Evolutionary conservation across 1,140 invertebrate genomes (phyloP).

Genomic region (Bombus confusus): DNA sequence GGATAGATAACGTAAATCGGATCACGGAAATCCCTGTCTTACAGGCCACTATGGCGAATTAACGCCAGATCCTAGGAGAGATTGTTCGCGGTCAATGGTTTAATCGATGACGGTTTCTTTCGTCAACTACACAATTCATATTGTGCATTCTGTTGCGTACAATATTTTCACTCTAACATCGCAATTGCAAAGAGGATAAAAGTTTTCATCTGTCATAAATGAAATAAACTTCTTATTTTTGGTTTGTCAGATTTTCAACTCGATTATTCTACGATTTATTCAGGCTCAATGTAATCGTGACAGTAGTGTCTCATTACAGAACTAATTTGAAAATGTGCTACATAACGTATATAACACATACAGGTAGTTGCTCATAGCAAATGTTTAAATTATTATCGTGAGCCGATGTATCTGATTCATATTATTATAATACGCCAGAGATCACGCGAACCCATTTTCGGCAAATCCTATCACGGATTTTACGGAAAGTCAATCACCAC

Average conservation of each 20-base stretch:
- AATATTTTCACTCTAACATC: not conserved
- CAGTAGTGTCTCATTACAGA: no score
- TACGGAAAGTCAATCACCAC: conserved; percentile 1
- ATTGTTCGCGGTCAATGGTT: conserved; percentile 48
- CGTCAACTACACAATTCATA: not conserved
- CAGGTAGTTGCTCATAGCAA: not conserved
- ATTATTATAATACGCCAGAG: not conserved
- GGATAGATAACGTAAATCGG: conserved; percentile 61
- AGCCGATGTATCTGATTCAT: not conserved
- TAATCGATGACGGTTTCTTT: not conserved
- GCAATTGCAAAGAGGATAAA: not conserved
- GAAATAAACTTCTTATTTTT: no score
- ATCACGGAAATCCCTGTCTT: conserved; percentile 60
- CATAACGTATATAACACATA: not conserved
- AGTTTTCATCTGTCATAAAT: not conserved
- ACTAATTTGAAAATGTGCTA: not conserved
- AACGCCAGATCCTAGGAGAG: conserved; percentile 38
- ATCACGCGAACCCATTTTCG: no score
- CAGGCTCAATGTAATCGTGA: no score
- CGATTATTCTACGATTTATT: no score
- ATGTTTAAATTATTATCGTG: not conserved
- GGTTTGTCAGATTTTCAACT: no score
- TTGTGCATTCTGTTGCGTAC: not conserved
- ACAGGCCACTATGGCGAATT: conserved; percentile 43
- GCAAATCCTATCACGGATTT: not conserved